Evolutionary conservation across 2,888 invertebrate species (phyloP), one percentile per base, ranked within the genome.

Genomic region (Nemotelus pantherinus): DNA sequence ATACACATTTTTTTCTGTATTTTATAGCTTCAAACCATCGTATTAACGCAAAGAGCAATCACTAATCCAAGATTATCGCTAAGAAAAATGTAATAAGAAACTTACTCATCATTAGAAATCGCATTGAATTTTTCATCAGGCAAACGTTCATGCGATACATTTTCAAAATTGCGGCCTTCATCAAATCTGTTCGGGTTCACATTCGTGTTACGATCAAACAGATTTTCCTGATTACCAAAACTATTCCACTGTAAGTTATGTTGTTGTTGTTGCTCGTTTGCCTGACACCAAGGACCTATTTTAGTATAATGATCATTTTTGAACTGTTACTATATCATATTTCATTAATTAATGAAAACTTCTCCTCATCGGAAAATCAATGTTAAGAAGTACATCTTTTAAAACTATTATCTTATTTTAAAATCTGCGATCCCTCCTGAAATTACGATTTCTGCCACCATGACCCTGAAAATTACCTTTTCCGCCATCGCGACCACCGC

Each of bases 71-170:
- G 5, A 44, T n/a, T 45, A 45, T 3, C 25, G 25, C 25, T 25
- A 25, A 25, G 25, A 25, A 25, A 65, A 10, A 10, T 45, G 4
- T 63, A 10, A 58, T 45, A 60, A 50, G 2, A 67, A 74, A 77
- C 77, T 77, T 77, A 77, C 77, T 77, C 74, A 48, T 77, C 47
- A 50, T 71, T 64, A n/a, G 77, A 77, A 58, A 74, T 77, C 64
- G 72, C 43, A 39, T 74, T 58, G 9, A 55, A 72, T 47, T 43
- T 72, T 6, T 63, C 47, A 44, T 65, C 57, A 10, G 43, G 41
- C 71, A 57, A 47, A 72, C 72, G 57, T 65, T 64, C 47, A 44
- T 25, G 25, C 25, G 25, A 25, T 25, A 25, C 25, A 25, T 55
- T 44, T n/a, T 71, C 44, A 64, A 48, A 71, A 57, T 76, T 55